Evolutionary conservation across 2,888 invertebrate genomes (phyloP).

Genomic region (Malachius bipustulatus): DNA sequence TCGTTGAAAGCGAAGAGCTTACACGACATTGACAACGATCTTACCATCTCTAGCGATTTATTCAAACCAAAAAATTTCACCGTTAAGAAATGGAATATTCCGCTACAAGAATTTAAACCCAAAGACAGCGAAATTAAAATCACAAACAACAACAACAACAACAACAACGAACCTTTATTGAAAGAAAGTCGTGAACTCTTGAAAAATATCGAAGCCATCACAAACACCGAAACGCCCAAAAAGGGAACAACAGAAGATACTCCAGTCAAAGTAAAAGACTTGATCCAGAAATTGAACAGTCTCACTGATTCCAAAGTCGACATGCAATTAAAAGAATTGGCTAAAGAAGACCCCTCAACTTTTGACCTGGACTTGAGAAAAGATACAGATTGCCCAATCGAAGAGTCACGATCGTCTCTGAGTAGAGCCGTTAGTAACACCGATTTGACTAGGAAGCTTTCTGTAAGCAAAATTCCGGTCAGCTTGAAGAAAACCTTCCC

Average conservation of each 20-base stretch:
- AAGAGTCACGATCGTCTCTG: constrained; percentile 12
- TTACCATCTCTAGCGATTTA: no score
- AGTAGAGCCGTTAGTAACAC: constrained; percentile 28
- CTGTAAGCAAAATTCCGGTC: constrained; percentile 31
- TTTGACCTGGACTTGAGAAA: neutral
- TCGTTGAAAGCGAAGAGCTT: constrained; percentile 27
- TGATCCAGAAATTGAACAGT: constrained; percentile 28
- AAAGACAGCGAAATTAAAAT: neutral
- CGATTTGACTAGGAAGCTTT: constrained; percentile 25
- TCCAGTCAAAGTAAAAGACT: constrained; percentile 27
- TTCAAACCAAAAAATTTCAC: neutral
- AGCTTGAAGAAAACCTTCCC: constrained; percentile 32
- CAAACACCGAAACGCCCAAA: constrained; percentile 7
- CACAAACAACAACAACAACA: neutral
- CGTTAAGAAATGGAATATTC: neutral
- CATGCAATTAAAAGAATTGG: neutral
- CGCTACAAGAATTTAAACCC: neutral
- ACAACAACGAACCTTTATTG: constrained; percentile 2
- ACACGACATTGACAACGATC: constrained; percentile 19
- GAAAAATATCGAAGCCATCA: constrained; percentile 8
- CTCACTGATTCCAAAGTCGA: constrained; percentile 17
- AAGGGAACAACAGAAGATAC: neutral
- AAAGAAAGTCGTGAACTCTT: no score
- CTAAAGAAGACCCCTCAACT: neutral
- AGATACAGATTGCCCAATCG: neutral